Evolutionary conservation across 2,888 invertebrate genomes (phyloP), one percentile per base, ranked within the genome.

Genomic region (Drosophila testacea): DNA sequence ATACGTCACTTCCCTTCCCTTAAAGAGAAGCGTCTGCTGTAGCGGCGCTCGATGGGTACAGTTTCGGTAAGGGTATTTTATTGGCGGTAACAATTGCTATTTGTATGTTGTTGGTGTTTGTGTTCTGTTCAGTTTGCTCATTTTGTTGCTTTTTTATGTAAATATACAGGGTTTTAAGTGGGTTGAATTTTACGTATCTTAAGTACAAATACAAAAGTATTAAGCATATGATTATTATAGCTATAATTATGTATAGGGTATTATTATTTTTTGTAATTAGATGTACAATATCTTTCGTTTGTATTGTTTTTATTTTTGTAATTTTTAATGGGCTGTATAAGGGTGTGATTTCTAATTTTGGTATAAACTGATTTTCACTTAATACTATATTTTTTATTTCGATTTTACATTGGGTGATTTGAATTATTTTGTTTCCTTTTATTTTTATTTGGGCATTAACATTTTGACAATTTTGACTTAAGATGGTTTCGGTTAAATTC

Each of bases 261-360:
- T 48, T 34, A 48, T 48, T 48, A 34, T 48, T 48, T 48, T 48
- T 48, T 34, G 48, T 48, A 32, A 48, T 47, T 47, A 30, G 39
- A 41, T 41, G 39, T 41, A 41, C 39, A 41, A 41, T 41, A 41
- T 41, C 39, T 41, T 41, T 41, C 30, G 30, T 30, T 30, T 30
- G 30, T n/a, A n/a, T n/a, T n/a, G n/a, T n/a, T n/a, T n/a, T n/a
- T n/a, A n/a, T n/a, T n/a, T n/a, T n/a, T n/a, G n/a, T n/a, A n/a
- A n/a, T n/a, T n/a, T n/a, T n/a, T n/a, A n/a, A n/a, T n/a, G n/a
- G n/a, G n/a, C n/a, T n/a, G n/a, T n/a, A n/a, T n/a, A n/a, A n/a
- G n/a, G n/a, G n/a, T n/a, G n/a, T n/a, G n/a, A n/a, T n/a, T n/a
- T n/a, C n/a, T n/a, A n/a, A n/a, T n/a, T n/a, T n/a, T n/a, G n/a